Percentiles rank a stretch among this genome's conserved stretches.
phyloP scores from a whole-genome alignment of 2,888 invertebrate species.

The Pollenia angustigena region DNA sequence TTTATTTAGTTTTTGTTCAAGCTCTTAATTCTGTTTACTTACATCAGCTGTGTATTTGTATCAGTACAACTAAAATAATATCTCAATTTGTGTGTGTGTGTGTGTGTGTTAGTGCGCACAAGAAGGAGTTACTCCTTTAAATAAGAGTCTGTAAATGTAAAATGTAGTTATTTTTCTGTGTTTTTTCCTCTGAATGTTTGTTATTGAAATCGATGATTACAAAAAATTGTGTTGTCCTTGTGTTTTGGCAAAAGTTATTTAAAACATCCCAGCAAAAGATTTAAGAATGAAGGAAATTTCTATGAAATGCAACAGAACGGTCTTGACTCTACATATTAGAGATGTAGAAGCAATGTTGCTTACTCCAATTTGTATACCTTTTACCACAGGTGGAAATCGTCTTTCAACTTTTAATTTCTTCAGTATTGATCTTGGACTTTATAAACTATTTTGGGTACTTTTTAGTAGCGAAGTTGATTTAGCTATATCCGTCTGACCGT shows the following conservation, averaged over 20 bases:
- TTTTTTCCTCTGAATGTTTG: not conserved
- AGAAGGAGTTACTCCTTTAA: slow-evolving; percentile 14
- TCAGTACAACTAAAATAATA: not conserved
- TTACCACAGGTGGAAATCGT: too few relatives aligned
- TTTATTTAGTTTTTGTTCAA: not conserved
- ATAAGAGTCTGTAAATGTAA: slow-evolving; percentile 5
- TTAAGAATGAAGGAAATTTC: too few relatives aligned
- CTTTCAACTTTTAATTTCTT: too few relatives aligned
- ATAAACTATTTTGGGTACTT: too few relatives aligned
- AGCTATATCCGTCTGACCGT: too few relatives aligned
- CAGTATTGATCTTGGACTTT: too few relatives aligned
- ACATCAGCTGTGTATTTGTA: not conserved
- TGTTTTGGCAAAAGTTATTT: not conserved
- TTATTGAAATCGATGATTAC: slow-evolving; percentile 39
- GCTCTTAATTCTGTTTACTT: slow-evolving; percentile 3
- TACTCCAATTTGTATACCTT: too few relatives aligned
- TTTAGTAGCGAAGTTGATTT: too few relatives aligned
- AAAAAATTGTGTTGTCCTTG: slow-evolving; percentile 28
- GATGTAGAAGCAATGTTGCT: too few relatives aligned
- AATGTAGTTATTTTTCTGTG: not conserved
- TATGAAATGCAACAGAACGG: too few relatives aligned
- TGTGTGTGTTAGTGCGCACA: not conserved
- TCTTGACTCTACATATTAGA: too few relatives aligned
- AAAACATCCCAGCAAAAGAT: slow-evolving; percentile 7
- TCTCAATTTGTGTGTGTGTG: not conserved